Base-by-base conservation (phyloP, 2,113 vertebrate species). In the Garra rufa region DNA sequence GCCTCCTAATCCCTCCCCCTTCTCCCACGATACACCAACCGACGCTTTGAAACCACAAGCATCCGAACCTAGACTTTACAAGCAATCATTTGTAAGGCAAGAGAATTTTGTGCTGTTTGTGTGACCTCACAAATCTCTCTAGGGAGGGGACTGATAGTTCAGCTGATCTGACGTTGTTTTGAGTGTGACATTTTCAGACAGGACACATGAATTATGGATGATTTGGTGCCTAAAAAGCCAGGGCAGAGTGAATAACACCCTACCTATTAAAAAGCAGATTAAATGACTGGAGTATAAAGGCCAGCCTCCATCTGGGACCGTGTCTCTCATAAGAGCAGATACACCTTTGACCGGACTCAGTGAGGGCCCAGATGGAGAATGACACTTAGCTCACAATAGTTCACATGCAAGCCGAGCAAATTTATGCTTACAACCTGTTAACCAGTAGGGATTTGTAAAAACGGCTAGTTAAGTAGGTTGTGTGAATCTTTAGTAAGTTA, bases 141-240 rank as follows among this genome's bases (percentile, higher is more conserved):
- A 5, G 71, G 38, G 73, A 82, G 38, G 48, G 34, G 77, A 71
- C 44, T 65, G 38, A 74, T n/a, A 76, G 67, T 41, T 83, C 76
- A 71, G 82, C 21, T 48, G 41, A 83, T 75, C 80, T 26, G 52
- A 79, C 34, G 14, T 59, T 26, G 28, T 61, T 80, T 57, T 43
- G 48, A 38, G 38, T 69, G 44, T 86, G 87, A 86, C 85, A 83
- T 84, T 84, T 88, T 77, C 48, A 80, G 44, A 86, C 76, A 70
- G 57, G 50, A 61, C 81, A 59, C 63, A 84, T 88, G 55, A 86
- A 86, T 88, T 82, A 88, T 88, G 73, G 78, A 86, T 84, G 69
- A 75, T 69, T 59, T 69, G 67, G 67, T 76, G 52, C 52, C 67
- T 67, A 55, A 52, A 77, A 81, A 85, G 28, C 77, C 41, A 81